phyloP scores from a whole-genome alignment of 1,140 invertebrate genomes.

The Bombus turneri region DNA sequence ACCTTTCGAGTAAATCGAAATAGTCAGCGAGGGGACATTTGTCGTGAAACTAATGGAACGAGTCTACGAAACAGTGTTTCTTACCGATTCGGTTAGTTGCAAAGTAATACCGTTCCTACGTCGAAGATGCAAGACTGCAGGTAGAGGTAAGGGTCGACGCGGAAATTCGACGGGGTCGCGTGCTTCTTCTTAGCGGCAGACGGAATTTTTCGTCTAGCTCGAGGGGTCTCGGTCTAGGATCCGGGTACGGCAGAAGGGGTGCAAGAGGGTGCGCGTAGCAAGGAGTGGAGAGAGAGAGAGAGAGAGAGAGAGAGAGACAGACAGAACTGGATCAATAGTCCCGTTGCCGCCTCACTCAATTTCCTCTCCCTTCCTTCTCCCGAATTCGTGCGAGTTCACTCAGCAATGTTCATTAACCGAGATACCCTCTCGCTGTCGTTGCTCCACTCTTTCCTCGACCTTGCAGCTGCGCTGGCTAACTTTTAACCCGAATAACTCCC shows the following conservation, averaged over 20 bases:
- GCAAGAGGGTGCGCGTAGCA: constrained; percentile 11
- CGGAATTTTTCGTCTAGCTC: constrained; percentile 62
- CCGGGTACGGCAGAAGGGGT: background rate
- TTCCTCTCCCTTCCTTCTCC: constrained; percentile 59
- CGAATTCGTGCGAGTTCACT: constrained; percentile 68
- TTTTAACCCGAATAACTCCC: constrained; percentile 5
- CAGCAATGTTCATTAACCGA: constrained; percentile 67
- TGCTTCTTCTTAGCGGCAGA: constrained; percentile 13
- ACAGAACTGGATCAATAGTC: constrained; percentile 63
- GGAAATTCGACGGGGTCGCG: constrained; percentile 28
- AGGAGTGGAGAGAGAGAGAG: background rate
- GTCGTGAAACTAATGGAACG: background rate
- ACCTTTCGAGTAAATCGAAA: background rate
- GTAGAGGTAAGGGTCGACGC: background rate
- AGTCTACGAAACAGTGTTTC: background rate
- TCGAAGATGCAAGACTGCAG: background rate
- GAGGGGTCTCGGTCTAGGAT: constrained; percentile 35
- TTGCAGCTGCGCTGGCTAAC: background rate
- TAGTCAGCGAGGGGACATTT: background rate
- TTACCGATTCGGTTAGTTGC: background rate
- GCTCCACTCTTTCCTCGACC: constrained; percentile 5
- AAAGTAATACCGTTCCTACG: background rate
- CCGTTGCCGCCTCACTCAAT: constrained; percentile 70
- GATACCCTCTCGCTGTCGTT: constrained; percentile 21
- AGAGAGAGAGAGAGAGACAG: constrained; percentile 10